These are phyloP conservation scores for Chrosomus eos DNA, from an alignment of 2,797 vertebrate genomes.

Conservation along the genomic window DNA sequence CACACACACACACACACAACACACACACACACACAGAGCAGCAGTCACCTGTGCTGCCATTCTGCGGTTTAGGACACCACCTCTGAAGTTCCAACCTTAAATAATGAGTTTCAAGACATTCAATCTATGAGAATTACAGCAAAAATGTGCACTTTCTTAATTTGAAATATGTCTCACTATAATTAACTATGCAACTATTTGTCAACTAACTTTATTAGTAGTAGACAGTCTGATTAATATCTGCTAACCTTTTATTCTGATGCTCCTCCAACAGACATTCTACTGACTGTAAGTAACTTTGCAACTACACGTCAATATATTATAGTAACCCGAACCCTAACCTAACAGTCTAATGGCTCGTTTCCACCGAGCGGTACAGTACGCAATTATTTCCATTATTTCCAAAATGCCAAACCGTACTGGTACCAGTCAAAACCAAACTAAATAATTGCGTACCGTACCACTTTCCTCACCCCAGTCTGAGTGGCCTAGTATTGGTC, in stretches of 20 bases:
- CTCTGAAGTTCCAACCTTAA: conserved; percentile 56
- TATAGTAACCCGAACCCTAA: neutral
- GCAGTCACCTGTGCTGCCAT: conserved; percentile 84
- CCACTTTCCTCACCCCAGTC: no score
- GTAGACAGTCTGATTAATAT: no score
- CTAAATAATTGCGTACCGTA: no score
- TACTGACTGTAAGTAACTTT: neutral
- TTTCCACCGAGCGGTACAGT: no score
- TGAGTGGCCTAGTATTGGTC: neutral
- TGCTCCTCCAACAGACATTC: neutral
- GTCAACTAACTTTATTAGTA: neutral
- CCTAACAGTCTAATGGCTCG: neutral
- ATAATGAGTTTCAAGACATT: conserved; percentile 13
- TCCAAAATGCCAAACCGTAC: no score
- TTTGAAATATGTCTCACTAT: no score
- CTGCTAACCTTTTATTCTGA: neutral
- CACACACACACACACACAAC: conserved; percentile 27
- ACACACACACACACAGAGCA: conserved; percentile 58
- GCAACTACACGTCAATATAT: neutral
- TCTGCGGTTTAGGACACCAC: conserved; percentile 77
- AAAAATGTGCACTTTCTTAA: no score
- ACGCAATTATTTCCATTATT: no score
- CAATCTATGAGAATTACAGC: neutral
- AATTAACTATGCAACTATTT: neutral
- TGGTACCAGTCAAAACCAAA: no score